Evolutionary conservation across 1,140 invertebrate genomes (phyloP).

Genomic region (Drosophila nigromelanica): DNA sequence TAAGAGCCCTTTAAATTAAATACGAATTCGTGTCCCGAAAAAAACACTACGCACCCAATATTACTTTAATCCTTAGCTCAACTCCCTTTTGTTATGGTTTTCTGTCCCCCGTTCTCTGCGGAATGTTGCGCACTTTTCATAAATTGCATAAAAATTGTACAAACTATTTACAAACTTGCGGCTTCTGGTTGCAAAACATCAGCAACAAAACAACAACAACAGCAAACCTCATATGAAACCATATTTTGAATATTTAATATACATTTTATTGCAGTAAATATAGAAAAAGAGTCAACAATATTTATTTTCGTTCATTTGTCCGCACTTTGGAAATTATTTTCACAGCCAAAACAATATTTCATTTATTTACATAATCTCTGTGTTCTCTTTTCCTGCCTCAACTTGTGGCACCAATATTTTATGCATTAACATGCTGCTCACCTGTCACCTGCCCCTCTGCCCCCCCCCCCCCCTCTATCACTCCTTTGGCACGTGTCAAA

Average conservation of each 20-base stretch:
- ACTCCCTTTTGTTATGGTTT: not conserved
- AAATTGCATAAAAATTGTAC: constrained; percentile 46
- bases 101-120: too few species aligned
- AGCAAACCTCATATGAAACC: constrained; percentile 33
- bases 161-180: constrained; percentile 57
- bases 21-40: too few species aligned
- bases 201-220: constrained; percentile 24
- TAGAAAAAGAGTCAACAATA: constrained; percentile 18
- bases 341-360: constrained; percentile 46
- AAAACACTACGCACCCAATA: too few species aligned
- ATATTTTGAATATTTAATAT: constrained; percentile 63
- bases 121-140: not conserved
- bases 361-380: constrained; percentile 24
- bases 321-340: constrained; percentile 51
- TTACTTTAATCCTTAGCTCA: not conserved
- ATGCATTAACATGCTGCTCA: constrained; percentile 35
- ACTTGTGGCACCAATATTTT: constrained; percentile 1
- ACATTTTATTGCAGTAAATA: constrained; percentile 31
- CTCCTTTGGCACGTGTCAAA: constrained; percentile 54
- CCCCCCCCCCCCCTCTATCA: not conserved
- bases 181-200: constrained; percentile 1
- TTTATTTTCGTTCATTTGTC: constrained; percentile 41
- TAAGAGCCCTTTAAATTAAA: not conserved
- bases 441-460: constrained; percentile 27
- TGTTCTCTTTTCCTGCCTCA: not conserved